Base-by-base conservation (phyloP, 2,888 invertebrate species). In the Calameuta idolon region DNA sequence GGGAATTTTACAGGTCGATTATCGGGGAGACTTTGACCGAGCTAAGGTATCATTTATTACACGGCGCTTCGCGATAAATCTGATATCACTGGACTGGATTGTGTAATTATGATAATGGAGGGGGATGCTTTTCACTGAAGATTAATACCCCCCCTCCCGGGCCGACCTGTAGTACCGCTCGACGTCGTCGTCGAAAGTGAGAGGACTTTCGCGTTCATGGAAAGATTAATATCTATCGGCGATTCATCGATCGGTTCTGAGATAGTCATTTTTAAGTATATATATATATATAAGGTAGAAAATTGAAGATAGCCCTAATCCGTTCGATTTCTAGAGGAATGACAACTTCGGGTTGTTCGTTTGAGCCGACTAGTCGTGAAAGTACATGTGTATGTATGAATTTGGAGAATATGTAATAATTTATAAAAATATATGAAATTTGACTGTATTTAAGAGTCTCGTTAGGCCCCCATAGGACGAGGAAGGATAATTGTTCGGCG, bases 151-250 rank as follows among this genome's bases (percentile, higher is more conserved):
- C 31, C 31, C 31, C 31, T 2, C 23, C 23, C 23, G 9, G 23
- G 55, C 2, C 55, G 55, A 55, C 23, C 55, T 55, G 55, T 55
- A 55, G 55, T 9, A 9, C 23, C 71, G 71, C 31, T 71, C 71
- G 71, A 71, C 71, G 33, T 31, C 71, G 15, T 4, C 71, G 71
- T 33, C 71, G 71, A 71, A 71, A 71, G 71, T 71, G 33, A 71
- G 71, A 71, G 71, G 71, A 31, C 31, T 31, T 34, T 55, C 55
- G 23, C 23, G 9, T 55, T 55, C 55, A 9, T 30, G 12, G 31
- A 71, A 71, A 71, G 71, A 71, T 71, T 71, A 71, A 71, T 71
- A 71, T 71, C 71, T 31, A 71, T 71, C 71, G 71, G 33, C 71
- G 5, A 31, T 71, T 11, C 12, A 71, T 34, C 71, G 71, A 71